Percentiles rank a stretch among this genome's conserved stretches.
These are phyloP conservation scores for Drosophila rufa DNA, from an alignment of 1,140 invertebrate species.

Conservation along the genomic window DNA sequence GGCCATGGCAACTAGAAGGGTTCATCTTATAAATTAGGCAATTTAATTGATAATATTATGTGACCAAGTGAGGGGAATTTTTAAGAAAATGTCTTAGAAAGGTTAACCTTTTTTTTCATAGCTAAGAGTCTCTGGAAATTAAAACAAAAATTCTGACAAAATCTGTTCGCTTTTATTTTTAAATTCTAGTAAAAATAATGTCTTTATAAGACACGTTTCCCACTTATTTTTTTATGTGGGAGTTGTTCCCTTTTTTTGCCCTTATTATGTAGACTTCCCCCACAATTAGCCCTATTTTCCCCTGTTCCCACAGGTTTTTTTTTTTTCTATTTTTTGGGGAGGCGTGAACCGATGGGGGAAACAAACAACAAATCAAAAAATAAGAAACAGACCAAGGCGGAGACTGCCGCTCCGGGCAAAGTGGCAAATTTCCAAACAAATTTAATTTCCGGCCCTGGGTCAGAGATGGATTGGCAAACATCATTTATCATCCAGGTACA, in stretches of 20 bases:
- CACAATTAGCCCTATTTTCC: neutral
- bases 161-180: no score
- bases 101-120: no score
- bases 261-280: neutral
- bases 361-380: conserved; percentile 18
- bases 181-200: no score
- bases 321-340: neutral
- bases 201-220: no score
- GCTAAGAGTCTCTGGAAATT: no score
- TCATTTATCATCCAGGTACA: conserved; percentile 37
- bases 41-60: no score
- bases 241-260: no score
- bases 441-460: conserved; percentile 40
- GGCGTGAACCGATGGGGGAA: conserved; percentile 11
- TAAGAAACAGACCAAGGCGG: neutral
- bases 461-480: conserved; percentile 32
- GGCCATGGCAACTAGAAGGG: neutral
- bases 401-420: neutral
- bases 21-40: neutral
- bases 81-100: no score
- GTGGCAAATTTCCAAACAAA: conserved; percentile 47
- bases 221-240: neutral
- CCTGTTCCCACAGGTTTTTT: conserved; percentile 8
- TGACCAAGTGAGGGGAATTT: no score
- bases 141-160: no score